Evolutionary conservation across 2,888 invertebrate species (phyloP).

Genomic region (Lithophane semibrunnea): DNA sequence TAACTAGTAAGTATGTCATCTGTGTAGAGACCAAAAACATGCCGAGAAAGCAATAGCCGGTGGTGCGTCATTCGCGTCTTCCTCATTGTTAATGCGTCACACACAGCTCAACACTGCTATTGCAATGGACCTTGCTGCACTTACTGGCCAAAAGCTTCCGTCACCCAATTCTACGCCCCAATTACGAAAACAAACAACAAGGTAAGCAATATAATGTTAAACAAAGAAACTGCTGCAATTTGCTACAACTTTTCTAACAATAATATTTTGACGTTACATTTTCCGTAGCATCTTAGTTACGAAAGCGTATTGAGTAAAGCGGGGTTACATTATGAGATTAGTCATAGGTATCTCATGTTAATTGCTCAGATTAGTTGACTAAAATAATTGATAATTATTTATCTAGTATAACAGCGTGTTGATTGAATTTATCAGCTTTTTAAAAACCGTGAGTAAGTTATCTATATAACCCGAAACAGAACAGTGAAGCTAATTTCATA

Average conservation of each 20-base stretch:
- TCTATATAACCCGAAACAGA: not conserved
- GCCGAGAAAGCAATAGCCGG: slow-evolving; percentile 1
- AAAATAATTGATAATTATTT: too few relatives aligned
- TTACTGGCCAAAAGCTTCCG: slow-evolving; percentile 18
- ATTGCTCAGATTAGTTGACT: too few relatives aligned
- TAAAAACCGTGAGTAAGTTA: not conserved
- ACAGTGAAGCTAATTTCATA: not conserved
- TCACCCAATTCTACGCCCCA: slow-evolving; percentile 39
- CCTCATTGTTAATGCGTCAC: slow-evolving; percentile 39
- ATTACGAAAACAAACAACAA: slow-evolving; percentile 37
- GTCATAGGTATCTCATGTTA: too few relatives aligned
- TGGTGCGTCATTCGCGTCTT: slow-evolving; percentile 16
- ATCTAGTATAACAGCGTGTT: too few relatives aligned
- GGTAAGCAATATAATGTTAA: slow-evolving; percentile 36
- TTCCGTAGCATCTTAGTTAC: slow-evolving; percentile 16
- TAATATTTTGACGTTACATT: slow-evolving; percentile 35
- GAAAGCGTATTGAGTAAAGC: slow-evolving; percentile 20
- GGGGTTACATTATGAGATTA: not conserved
- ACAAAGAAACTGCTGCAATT: slow-evolving; percentile 60
- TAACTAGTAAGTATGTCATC: not conserved
- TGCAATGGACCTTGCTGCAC: slow-evolving; percentile 37
- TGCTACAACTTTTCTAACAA: slow-evolving; percentile 34
- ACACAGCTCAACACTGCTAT: slow-evolving; percentile 6
- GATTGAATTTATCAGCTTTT: not conserved
- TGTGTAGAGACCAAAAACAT: not conserved